phyloP scores from a whole-genome alignment of 2,113 vertebrate species.

The Trematocara zebra region DNA sequence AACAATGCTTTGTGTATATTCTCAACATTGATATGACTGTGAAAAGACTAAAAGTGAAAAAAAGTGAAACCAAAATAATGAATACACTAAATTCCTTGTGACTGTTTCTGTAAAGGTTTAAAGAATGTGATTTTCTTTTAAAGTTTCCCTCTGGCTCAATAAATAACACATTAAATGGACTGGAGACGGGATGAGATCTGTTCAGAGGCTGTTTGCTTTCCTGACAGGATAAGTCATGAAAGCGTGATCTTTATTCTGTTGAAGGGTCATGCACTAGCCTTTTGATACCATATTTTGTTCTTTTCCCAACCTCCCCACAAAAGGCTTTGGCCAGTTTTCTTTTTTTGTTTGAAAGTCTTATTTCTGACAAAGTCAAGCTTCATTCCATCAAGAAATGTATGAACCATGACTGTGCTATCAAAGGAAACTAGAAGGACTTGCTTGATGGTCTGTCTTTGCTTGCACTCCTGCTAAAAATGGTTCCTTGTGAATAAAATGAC shows the following conservation, averaged over 20 bases:
- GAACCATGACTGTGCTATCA: conserved; percentile 38
- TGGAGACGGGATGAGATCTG: neutral
- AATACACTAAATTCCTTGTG: neutral
- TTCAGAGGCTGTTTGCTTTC: neutral
- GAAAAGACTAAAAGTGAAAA: neutral
- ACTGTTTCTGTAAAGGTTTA: neutral
- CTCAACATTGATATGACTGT: neutral
- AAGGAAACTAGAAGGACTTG: neutral
- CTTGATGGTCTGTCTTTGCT: conserved; percentile 17
- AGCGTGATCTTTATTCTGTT: neutral
- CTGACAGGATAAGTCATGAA: neutral
- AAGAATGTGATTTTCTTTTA: neutral
- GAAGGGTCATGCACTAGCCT: neutral
- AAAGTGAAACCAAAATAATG: neutral
- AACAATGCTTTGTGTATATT: neutral
- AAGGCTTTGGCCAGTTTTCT: neutral
- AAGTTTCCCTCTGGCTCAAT: neutral
- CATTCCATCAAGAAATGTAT: conserved; percentile 31
- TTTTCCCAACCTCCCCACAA: neutral
- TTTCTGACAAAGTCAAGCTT: conserved; percentile 14
- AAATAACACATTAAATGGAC: neutral
- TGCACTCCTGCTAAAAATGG: neutral
- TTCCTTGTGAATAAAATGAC: neutral
- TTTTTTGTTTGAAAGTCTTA: neutral
- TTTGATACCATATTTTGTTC: neutral